A percentile compares a stretch with the other conserved stretches of the same genome.
Evolutionary conservation across 2,797 vertebrate species (phyloP).

Genomic region (Paratrypauchen microcephalus): DNA sequence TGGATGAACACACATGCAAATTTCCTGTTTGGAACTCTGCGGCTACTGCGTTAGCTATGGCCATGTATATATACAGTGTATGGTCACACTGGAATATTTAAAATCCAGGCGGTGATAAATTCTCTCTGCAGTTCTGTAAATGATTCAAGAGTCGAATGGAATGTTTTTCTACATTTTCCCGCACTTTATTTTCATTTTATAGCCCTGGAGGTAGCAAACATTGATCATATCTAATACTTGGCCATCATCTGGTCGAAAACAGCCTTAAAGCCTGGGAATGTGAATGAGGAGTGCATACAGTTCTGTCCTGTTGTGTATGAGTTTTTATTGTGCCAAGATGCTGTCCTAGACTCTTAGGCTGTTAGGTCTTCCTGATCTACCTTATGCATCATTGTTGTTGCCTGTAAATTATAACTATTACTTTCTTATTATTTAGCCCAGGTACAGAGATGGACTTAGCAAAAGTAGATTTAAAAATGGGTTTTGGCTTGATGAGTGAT

Average conservation of each 20-base stretch:
- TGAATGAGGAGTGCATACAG: background rate
- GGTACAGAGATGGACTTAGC: too few relatives aligned
- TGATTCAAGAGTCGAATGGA: background rate
- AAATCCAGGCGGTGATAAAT: background rate
- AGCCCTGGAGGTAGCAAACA: background rate
- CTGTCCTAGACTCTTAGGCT: background rate
- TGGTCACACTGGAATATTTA: conserved; percentile 4
- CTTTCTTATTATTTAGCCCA: too few relatives aligned
- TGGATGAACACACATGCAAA: too few relatives aligned
- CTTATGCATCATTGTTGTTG: background rate
- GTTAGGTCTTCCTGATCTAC: background rate
- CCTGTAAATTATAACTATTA: background rate
- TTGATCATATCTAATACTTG: conserved; percentile 2
- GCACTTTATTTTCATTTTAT: background rate
- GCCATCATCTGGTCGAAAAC: background rate
- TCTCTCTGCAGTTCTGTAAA: conserved; percentile 13
- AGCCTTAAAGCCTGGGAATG: background rate
- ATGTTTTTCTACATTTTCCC: background rate
- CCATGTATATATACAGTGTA: too few relatives aligned
- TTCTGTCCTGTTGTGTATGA: too few relatives aligned
- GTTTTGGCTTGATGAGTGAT: too few relatives aligned
- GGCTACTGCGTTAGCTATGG: too few relatives aligned
- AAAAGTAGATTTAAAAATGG: too few relatives aligned
- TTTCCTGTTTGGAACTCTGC: too few relatives aligned
- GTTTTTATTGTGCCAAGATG: background rate